Conservation (phyloP, 1,140 invertebrate genomes). For the Caenorhabditis inopinata region DNA sequence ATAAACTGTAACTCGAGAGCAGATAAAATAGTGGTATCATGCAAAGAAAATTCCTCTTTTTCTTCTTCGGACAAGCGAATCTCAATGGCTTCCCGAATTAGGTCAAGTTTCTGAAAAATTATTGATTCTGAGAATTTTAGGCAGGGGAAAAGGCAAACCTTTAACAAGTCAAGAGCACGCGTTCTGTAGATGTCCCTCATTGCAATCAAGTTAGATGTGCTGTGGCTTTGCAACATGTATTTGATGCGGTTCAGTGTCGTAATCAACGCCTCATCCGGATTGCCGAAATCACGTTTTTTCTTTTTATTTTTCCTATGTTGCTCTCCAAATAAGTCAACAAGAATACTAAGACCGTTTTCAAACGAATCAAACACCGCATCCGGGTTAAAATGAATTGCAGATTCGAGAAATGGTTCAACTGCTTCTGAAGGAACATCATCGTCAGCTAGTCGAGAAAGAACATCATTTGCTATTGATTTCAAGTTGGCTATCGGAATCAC, state of each 20-base stretch:
- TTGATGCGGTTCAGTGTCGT: neutral
- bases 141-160: neutral
- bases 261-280: neutral
- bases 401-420: slow-evolving; percentile 6
- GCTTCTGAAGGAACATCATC: slow-evolving; percentile 18
- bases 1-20: neutral
- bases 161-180: neutral
- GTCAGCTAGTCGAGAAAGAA: neutral
- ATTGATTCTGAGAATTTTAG: too few species aligned
- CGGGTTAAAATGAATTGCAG: neutral
- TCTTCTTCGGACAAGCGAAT: neutral
- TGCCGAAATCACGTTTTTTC: neutral
- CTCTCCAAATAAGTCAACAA: neutral
- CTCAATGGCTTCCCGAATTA: neutral
- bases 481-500: neutral
- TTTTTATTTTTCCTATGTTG: neutral
- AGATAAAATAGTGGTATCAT: neutral
- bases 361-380: neutral
- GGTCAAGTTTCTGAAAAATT: neutral
- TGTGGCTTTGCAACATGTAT: neutral
- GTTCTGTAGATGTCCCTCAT: neutral
- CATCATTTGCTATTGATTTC: neutral
- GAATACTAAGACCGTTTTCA: neutral
- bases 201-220: neutral
- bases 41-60: neutral